Percentiles rank a stretch among this genome's conserved stretches.
Evolutionary conservation across 2,113 vertebrate species (phyloP).

Genomic region (Cariama cristata): DNA sequence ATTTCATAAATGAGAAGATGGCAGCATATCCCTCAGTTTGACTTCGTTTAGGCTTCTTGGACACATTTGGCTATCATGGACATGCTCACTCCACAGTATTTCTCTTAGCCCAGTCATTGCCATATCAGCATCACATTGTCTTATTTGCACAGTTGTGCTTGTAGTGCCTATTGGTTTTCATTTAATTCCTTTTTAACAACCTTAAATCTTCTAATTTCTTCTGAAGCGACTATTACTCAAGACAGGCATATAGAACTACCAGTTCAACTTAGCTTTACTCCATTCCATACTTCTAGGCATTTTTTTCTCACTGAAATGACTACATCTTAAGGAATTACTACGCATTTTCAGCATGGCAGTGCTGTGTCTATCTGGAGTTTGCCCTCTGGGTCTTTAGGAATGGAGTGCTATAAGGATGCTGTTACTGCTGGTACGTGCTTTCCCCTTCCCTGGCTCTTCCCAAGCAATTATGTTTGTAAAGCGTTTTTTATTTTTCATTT

Average conservation of each 20-base stretch:
- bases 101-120: neutral
- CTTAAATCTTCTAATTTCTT: neutral
- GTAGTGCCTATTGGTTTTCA: neutral
- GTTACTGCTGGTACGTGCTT: neutral
- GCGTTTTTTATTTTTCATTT: neutral
- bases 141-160: neutral
- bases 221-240: neutral
- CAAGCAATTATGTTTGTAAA: neutral
- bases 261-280: neutral
- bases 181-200: neutral
- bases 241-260: neutral
- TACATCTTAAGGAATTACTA: neutral
- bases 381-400: neutral
- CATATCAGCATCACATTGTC: neutral
- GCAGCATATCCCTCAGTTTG: rapidly evolving
- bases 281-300: neutral
- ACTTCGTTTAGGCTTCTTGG: neutral
- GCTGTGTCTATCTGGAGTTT: neutral
- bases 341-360: neutral
- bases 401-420: neutral
- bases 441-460: neutral
- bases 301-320: neutral
- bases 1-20: neutral
- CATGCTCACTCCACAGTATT: neutral
- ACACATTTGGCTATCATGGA: neutral